Base-by-base conservation (phyloP, 64 coral and sea anemone genomes). In the Pocillopora damicornis region DNA sequence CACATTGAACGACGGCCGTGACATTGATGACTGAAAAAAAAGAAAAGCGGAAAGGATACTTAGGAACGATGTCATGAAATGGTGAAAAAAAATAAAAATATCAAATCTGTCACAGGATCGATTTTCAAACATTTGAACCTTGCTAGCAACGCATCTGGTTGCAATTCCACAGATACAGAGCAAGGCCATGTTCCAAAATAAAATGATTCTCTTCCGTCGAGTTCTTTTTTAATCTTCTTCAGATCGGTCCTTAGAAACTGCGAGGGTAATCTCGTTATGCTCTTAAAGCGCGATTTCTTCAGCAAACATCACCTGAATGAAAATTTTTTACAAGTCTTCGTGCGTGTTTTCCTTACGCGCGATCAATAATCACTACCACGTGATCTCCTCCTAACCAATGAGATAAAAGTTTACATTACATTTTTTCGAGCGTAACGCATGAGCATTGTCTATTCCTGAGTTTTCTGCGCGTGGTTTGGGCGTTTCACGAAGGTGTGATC, bases 401-500 rank as follows among this genome's bases (percentile, higher is more conserved):
- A 85, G 16, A 85, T 1, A 1, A 16, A 13, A 72, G 15, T 72
- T 72, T 73, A 56, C n/a, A 58, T 57, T 73, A 37, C 72, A 4
- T 5, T 34, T 23, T 30, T 59, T 72, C 81, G 64, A 85, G 81
- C 58, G 81, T 73, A 73, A 85, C 81, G 81, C 81, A 85, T 85
- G 81, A 72, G 81, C 65, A 73, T 37, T 85, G 37, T 58, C 57
- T 13, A 66, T 72, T 85, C 63, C 64, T 22, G 81, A 85, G 35
- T 58, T 72, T 85, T 73, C 65, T 85, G 81, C 81, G 81, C 81
- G 81, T 85, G 81, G 69, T 88, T 92, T 93, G 94, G 94, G 94
- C 94, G 94, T 96, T 96, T 88, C 88, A 96, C 35, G 94, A 96
- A 96, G 94, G 94, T 96, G 94, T 96, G 94, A 96, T 96, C 94